Evolutionary conservation across 2,797 vertebrate genomes (phyloP).

Genomic region (Merluccius polli): DNA sequence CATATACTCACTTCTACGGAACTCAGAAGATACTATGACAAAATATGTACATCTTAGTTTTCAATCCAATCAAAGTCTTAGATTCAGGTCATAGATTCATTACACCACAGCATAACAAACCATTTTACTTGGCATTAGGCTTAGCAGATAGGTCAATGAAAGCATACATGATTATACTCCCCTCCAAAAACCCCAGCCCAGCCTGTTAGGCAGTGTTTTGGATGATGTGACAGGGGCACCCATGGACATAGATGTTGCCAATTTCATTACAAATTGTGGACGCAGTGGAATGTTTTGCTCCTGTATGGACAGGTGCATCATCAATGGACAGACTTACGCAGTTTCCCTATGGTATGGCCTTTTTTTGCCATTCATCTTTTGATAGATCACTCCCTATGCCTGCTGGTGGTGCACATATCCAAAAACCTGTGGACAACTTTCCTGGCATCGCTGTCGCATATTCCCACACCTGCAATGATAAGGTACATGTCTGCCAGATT

Average conservation of each 20-base stretch:
- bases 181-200: background rate
- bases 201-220: conserved; percentile 12
- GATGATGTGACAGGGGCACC: background rate
- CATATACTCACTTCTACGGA: background rate
- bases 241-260: conserved; percentile 8
- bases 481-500: background rate
- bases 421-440: conserved; percentile 20
- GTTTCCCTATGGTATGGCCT: conserved; percentile 26
- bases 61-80: background rate
- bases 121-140: background rate
- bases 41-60: background rate
- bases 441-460: conserved; percentile 7
- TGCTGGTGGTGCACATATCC: too few species aligned
- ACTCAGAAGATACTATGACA: background rate
- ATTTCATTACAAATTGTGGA: conserved; percentile 5
- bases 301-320: conserved; percentile 12
- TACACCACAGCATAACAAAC: conserved; percentile 8
- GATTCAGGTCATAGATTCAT: conserved; percentile 1
- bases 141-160: background rate
- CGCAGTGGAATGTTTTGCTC: background rate
- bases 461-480: background rate
- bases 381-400: conserved; percentile 26
- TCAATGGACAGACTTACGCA: conserved; percentile 21
- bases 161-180: background rate
- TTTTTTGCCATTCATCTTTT: conserved; percentile 18